phyloP scores from a whole-genome alignment of 2,113 vertebrate genomes.

The Lethenteron camtschaticum region DNA sequence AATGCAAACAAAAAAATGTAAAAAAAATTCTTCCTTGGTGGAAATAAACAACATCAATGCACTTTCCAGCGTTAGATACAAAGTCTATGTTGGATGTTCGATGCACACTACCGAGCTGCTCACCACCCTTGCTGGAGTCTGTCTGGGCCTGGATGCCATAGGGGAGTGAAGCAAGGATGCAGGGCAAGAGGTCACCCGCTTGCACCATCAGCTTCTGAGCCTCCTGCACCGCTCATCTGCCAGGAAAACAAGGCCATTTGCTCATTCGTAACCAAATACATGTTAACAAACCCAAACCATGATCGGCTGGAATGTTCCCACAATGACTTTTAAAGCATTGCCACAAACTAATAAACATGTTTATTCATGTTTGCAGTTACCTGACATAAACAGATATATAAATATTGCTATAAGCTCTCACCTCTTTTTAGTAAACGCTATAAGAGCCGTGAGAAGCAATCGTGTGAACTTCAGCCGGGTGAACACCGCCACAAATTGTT shows the following conservation, averaged over 20 bases:
- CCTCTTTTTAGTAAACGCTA: conserved; percentile 89
- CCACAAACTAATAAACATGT: no score
- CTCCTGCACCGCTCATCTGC: conserved; percentile 73
- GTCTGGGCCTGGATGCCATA: conserved; percentile 91
- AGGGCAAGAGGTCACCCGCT: conserved; percentile 62
- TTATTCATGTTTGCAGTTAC: no score
- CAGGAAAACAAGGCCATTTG: not conserved
- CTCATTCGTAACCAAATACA: no score
- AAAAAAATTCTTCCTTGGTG: no score
- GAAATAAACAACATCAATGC: no score
- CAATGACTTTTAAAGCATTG: no score
- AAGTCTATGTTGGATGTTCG: no score
- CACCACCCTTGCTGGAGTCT: conserved; percentile 95
- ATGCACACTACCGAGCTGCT: not conserved
- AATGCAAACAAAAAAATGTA: no score
- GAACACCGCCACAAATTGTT: conserved; percentile 67
- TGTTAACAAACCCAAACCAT: no score
- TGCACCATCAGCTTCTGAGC: conserved; percentile 87
- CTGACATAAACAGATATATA: no score
- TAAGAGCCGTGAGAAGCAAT: conserved; percentile 54
- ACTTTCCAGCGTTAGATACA: no score
- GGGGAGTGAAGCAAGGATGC: conserved; percentile 70
- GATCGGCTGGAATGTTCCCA: no score
- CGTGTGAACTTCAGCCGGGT: conserved; percentile 80
- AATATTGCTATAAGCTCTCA: conserved; percentile 14